Evolutionary conservation across 1,140 invertebrate genomes (phyloP), one percentile per base, ranked within the genome.

Genomic region (Nasonia giraulti): DNA sequence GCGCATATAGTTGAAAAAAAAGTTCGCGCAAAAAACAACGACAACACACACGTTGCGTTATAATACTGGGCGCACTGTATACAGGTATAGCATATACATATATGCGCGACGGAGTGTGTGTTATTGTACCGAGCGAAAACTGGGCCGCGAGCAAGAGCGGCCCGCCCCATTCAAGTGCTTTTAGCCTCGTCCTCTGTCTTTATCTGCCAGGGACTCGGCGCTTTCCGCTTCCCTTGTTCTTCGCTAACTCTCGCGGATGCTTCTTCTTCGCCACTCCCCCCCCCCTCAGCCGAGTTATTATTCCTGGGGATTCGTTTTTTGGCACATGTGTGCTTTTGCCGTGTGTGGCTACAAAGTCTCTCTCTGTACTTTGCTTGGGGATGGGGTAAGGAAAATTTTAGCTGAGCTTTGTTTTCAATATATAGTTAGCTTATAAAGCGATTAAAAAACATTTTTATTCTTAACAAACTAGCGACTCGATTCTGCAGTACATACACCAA

Each of bases 141-240:
- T 80, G 31, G 78, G 78, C 55, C 66, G 80, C 55, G 78, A 31
- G 37, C 66, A 66, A 31, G 12, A 23, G 31, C 27, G 27, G 27
- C n/a, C 71, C 33, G 66, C 14, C 75, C 20, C 66, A 81, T 81
- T 77, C 80, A 73, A 81, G 68, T 78, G 66, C 74, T 76, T 84
- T 78, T 74, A 76, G 17, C 20, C 78, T 78, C 37, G 27, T 23
- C 20, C 33, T 44, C 20, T 44, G 74, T 82, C 66, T 66, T 23
- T 73, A 23, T 50, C 77, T n/a, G n/a, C 50, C 31, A 62, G 55
- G 55, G 55, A 62, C 31, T 75, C 14, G 73, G 27, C 40, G 75
- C 33, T 50, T 77, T 50, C 75, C 23, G 20, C 75, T 50, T 77
- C 75, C 44, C 75, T 77, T 50, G 37, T 75, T 75, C 73, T 75